Evolutionary conservation across 2,113 vertebrate species (phyloP), one percentile per base, ranked within the genome.

Genomic region (Jaculus jaculus): DNA sequence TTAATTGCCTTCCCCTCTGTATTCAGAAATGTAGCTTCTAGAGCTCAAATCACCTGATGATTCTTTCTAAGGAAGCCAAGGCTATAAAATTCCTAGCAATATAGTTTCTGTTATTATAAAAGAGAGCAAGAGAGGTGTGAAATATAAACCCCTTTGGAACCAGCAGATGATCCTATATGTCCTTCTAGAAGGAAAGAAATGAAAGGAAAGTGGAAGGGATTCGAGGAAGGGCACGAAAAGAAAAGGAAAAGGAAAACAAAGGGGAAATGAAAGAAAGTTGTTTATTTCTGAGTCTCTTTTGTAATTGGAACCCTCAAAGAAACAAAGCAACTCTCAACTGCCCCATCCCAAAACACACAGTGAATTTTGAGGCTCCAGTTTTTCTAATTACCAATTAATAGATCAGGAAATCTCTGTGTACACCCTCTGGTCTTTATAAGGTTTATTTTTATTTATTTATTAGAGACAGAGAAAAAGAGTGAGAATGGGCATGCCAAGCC

Each of bases 21-120:
- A 13, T n/a, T 83, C n/a, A 37, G 80, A 28, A 65, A 72, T 79
- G 42, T 87, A 37, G 61, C 93, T 95, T 51, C 87, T 39, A 61
- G 47, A 92, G 30, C 60, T 90, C 65, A 73, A 12, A 28, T 93
- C 11, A 69, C 21, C 68, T 30, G 2, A 11, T 78, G 16, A 13
- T 47, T 10, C 26, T 77, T 81, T 85, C 66, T 34, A 65, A 65
- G 82, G 60, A 73, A 85, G 13, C 65, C 26, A 66, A 93, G 65
- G 42, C 24, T n/a, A 5, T 65, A 65, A 39, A 78, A 21, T 66
- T 72, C 5, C 4, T 34, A 71, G 58, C 32, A 47, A 73, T 54
- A 47, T 47, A 47, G 32, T 87, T 78, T 80, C 4, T 89, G 34
- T 54, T 82, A 89, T 71, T 34, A 24, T n/a, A 75, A 84, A 86